Evolutionary conservation across 2,888 invertebrate species (phyloP), one percentile per base, ranked within the genome.

Genomic region (Minunthozetes semirufus): DNA sequence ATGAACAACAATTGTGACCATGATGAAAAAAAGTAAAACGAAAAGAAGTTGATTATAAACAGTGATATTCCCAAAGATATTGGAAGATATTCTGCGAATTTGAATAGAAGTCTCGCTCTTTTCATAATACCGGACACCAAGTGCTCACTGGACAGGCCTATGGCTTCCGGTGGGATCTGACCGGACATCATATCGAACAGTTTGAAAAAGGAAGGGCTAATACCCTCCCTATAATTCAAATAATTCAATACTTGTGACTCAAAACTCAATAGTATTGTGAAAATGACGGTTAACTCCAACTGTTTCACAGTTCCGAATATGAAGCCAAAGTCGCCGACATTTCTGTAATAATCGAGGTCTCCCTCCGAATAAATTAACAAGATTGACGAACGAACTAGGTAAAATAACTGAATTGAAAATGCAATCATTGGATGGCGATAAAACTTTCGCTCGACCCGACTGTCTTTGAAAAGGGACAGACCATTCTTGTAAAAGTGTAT

Each of bases 271-370:
- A 70, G 27, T 70, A 70, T 70, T 13, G 48, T 17, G 17, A 70
- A 48, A 4, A 48, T 27, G 1, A 48, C 70, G 9, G 46, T 48
- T 6, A 70, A 17, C 1, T 1, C 46, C 1, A 70, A 48, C 6
- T 70, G 70, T 19, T 13, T 6, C 15, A 25, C 9, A 5, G 70
- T 48, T 0, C 70, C 48, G 48, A 70, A 70, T 1, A 70, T n/a
- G 27, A 27, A 48, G 25, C 46, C 70, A 27, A 70, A 70, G 8
- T 70, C 70, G 4, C 70, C 70, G 15, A 70, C 22, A 13, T 27
- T 1, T 27, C 3, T 13, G 17, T 48, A 70, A 9, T 48, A 70
- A 6, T 25, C 4, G 8, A 48, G 6, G 17, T 17, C 48, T 25
- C 9, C 11, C 11, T 70, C 70, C 0, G 70, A 25, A 13, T 42